phyloP scores from a whole-genome alignment of 1,140 invertebrate species.

The Euura saliciscinereae region DNA sequence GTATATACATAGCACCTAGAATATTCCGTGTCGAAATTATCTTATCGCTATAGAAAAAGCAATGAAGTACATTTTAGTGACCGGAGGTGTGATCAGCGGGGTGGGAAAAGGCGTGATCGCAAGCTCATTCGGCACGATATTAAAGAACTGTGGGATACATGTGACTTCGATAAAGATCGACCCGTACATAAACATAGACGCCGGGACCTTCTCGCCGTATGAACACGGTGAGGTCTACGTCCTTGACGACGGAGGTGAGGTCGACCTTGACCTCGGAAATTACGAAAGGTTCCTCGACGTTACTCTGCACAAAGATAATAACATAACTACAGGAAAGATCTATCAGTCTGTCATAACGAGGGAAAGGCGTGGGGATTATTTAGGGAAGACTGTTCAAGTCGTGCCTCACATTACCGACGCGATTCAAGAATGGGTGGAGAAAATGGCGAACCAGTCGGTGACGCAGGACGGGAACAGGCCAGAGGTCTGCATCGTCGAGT shows the following conservation, averaged over 20 bases:
- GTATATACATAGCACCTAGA: no score
- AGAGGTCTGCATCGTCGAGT: constrained; percentile 89
- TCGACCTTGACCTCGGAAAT: constrained; percentile 98
- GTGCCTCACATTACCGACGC: constrained; percentile 99
- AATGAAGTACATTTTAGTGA: constrained; percentile 97
- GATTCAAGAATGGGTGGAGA: constrained; percentile 98
- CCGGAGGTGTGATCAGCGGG: constrained; percentile 97
- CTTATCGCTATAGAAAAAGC: not conserved
- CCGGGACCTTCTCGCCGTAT: constrained; percentile 97
- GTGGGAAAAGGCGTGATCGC: constrained; percentile 98
- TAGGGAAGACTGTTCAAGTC: constrained; percentile 99
- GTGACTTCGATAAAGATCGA: constrained; percentile 99
- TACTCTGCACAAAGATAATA: constrained; percentile 93
- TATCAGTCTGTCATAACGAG: constrained; percentile 94
- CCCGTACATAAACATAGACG: constrained; percentile 98
- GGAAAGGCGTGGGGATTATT: constrained; percentile 92
- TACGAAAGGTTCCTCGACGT: constrained; percentile 98
- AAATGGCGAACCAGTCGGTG: constrained; percentile 88
- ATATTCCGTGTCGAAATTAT: no score
- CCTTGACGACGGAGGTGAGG: constrained; percentile 98
- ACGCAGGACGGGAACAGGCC: constrained; percentile 75
- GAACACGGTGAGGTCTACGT: constrained; percentile 99
- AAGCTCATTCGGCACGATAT: constrained; percentile 92
- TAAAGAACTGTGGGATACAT: constrained; percentile 90
- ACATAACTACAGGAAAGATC: constrained; percentile 99